These are phyloP conservation scores for Catamblyrhynchus diadema DNA, from an alignment of 2,797 vertebrate genomes.

Conservation along the genomic window DNA sequence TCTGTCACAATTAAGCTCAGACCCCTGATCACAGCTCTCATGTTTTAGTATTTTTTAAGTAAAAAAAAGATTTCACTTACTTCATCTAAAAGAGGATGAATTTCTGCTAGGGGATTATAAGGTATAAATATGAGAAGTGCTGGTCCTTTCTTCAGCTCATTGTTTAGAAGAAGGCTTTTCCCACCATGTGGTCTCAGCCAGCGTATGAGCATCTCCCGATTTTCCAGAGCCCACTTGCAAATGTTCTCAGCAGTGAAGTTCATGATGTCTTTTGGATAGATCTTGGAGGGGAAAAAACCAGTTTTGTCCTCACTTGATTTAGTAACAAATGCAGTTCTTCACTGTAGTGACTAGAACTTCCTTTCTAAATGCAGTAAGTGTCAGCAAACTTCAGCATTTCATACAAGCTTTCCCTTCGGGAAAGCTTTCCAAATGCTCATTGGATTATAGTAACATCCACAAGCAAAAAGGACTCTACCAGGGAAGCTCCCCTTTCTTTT, in stretches of 20 bases:
- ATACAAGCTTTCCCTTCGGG: background rate
- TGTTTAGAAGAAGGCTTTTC: conserved; percentile 82
- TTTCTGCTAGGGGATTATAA: conserved; percentile 83
- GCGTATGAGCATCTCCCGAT: conserved; percentile 80
- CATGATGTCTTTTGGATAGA: conserved; percentile 82
- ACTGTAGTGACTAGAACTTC: background rate
- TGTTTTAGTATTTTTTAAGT: background rate
- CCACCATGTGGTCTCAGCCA: conserved; percentile 82
- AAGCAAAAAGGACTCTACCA: background rate
- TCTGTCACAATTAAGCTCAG: background rate
- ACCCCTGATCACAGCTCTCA: background rate
- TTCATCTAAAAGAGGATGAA: conserved; percentile 82
- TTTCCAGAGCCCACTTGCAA: conserved; percentile 89
- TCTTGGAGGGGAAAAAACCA: conserved; percentile 63
- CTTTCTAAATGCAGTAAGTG: background rate
- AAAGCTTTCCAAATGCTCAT: background rate
- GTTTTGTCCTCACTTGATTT: background rate
- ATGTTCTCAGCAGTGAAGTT: conserved; percentile 90
- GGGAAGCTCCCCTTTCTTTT: background rate
- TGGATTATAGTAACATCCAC: background rate
- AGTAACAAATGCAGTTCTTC: background rate
- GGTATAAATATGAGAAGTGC: conserved; percentile 92
- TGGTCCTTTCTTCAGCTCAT: conserved; percentile 90
- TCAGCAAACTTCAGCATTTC: background rate
- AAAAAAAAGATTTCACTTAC: conserved; percentile 69